Percentiles rank a stretch among this genome's conserved stretches.
Conservation (phyloP, 1,140 invertebrate species). For the Philopotamus ludificatus region DNA sequence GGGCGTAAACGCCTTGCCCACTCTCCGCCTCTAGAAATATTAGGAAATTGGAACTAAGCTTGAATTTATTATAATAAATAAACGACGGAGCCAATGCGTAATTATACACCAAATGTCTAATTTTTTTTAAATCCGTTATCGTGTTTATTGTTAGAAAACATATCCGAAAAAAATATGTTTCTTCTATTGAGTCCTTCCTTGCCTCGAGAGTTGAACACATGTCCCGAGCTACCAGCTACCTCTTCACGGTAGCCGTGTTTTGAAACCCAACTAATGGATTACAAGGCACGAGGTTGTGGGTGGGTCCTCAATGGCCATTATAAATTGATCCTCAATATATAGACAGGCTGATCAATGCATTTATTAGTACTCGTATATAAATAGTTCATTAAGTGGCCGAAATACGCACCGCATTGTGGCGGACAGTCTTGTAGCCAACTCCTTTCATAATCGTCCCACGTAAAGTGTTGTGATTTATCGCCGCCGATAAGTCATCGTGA, state of each 20-base stretch:
- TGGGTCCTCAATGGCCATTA: constrained; percentile 5
- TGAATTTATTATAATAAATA: no score
- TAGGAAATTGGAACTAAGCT: no score
- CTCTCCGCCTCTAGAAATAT: constrained; percentile 24
- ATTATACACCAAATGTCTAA: no score
- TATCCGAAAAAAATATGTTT: no score
- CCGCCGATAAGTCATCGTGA: no score
- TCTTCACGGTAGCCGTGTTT: constrained; percentile 27
- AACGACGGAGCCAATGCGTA: no score
- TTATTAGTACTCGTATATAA: constrained; percentile 25
- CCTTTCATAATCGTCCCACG: neutral
- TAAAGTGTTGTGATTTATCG: no score
- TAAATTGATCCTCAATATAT: constrained; percentile 18
- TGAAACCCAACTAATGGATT: constrained; percentile 25
- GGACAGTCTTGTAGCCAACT: neutral
- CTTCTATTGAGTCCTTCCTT: no score
- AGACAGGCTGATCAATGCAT: constrained; percentile 22
- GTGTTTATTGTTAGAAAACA: no score
- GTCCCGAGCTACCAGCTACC: neutral
- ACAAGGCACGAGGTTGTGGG: constrained; percentile 14
- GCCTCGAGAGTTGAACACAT: no score
- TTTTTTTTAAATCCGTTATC: no score
- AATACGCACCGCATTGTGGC: neutral
- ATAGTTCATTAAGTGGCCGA: constrained; percentile 19
- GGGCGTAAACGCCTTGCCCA: constrained; percentile 24